phyloP scores from a whole-genome alignment of 92 coral and sea anemone species.

The Zoanthus gigantus region DNA sequence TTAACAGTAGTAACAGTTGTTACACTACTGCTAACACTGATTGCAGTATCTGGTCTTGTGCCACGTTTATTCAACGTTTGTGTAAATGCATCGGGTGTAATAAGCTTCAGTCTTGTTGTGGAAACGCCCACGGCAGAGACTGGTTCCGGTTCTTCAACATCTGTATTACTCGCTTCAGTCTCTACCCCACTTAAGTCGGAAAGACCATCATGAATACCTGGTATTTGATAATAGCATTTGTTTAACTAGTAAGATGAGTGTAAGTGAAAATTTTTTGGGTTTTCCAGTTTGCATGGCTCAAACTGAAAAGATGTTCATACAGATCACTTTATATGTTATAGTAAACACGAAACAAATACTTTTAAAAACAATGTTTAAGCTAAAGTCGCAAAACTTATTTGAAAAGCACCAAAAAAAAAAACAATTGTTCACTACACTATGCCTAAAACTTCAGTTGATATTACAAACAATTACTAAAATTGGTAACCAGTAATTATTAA shows the following conservation, averaged over 20 bases:
- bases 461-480: too few species aligned
- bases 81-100: constrained; percentile 93
- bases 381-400: too few species aligned
- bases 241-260: neutral
- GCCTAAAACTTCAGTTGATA: too few species aligned
- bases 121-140: constrained; percentile 54
- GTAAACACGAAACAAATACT: too few species aligned
- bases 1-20: constrained; percentile 83
- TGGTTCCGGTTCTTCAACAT: constrained; percentile 78
- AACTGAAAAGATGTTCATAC: too few species aligned
- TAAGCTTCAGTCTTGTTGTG: constrained; percentile 71
- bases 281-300: too few species aligned
- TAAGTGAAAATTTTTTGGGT: too few species aligned
- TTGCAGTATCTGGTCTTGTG: constrained; percentile 66
- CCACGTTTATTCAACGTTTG: constrained; percentile 53
- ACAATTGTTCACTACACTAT: too few species aligned
- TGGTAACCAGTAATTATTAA: too few species aligned
- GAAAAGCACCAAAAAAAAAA: too few species aligned
- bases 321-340: too few species aligned
- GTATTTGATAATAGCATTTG: neutral
- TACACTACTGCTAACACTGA: constrained; percentile 81
- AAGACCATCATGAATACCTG: constrained; percentile 88
- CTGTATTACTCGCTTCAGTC: constrained; percentile 86
- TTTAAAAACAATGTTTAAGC: too few species aligned
- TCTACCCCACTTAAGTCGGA: constrained; percentile 97